These are phyloP conservation scores for Cyclophora albipunctata DNA, from an alignment of 2,888 invertebrate genomes.

Conservation along the genomic window DNA sequence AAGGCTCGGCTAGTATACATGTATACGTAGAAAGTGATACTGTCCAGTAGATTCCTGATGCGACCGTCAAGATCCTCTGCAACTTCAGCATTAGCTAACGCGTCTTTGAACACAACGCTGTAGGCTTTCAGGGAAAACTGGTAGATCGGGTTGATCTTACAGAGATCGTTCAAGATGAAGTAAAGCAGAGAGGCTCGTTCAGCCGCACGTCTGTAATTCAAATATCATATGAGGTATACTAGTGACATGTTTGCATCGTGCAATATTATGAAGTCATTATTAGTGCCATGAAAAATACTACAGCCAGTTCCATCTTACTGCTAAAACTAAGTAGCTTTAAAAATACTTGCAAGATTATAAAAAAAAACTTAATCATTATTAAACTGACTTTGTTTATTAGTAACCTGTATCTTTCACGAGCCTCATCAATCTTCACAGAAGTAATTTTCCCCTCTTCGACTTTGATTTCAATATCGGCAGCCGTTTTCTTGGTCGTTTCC, in stretches of 20 bases:
- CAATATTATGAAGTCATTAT: too few species aligned
- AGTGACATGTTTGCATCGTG: neutral
- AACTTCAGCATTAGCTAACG: conserved; percentile 80
- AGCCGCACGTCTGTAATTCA: conserved; percentile 80
- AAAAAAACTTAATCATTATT: neutral
- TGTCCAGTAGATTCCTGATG: conserved; percentile 87
- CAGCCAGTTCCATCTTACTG: too few species aligned
- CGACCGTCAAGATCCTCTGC: conserved; percentile 82
- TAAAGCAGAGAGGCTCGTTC: conserved; percentile 91
- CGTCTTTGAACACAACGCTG: conserved; percentile 92
- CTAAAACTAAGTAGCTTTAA: too few species aligned
- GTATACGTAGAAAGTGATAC: conserved; percentile 90
- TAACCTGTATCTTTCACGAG: conserved; percentile 88
- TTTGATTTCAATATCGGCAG: conserved; percentile 91
- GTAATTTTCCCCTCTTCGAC: conserved; percentile 91
- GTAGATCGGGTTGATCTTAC: conserved; percentile 95
- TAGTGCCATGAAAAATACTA: too few species aligned
- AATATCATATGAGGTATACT: neutral
- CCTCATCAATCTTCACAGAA: conserved; percentile 90
- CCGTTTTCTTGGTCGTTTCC: conserved; percentile 94
- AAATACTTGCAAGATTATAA: neutral
- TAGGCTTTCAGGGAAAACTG: conserved; percentile 97
- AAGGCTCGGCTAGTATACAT: conserved; percentile 92
- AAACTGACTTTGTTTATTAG: neutral
- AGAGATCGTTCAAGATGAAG: conserved; percentile 93